phyloP scores from a whole-genome alignment of 2,113 vertebrate species.

The Antennarius striatus region DNA sequence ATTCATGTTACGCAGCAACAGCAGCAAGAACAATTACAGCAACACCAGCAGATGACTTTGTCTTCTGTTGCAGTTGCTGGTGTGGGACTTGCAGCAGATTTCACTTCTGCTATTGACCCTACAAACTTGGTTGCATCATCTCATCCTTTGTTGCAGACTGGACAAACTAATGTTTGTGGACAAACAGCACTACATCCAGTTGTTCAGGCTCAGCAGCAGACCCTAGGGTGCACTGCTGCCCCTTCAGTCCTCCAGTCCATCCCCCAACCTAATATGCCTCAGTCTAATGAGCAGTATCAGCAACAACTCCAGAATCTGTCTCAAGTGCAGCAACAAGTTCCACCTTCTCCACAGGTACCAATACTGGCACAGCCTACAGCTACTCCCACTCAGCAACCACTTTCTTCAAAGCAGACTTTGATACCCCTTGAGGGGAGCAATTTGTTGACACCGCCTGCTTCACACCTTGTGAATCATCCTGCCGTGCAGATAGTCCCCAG shows the following conservation, averaged over 20 bases:
- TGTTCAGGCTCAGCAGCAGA: constrained; percentile 56
- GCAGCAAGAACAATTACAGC: constrained; percentile 52
- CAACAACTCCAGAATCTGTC: constrained; percentile 63
- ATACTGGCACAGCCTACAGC: constrained; percentile 50
- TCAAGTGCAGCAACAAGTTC: constrained; percentile 49
- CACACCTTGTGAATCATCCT: constrained; percentile 47
- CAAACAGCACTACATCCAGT: constrained; percentile 53
- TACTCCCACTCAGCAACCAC: constrained; percentile 47
- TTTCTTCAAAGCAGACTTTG: constrained; percentile 41
- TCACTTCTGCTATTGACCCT: constrained; percentile 44
- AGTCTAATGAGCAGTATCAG: constrained; percentile 63
- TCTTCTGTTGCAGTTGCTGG: constrained; percentile 56
- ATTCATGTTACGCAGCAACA: constrained; percentile 55
- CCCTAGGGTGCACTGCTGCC: constrained; percentile 35
- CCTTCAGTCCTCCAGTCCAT: constrained; percentile 58
- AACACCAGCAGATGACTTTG: constrained; percentile 65
- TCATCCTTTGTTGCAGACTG: constrained; percentile 57
- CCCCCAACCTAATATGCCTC: constrained; percentile 44
- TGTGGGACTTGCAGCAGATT: constrained; percentile 42
- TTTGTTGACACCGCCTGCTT: constrained; percentile 37
- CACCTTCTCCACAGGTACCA: constrained; percentile 47
- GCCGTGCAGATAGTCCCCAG: constrained; percentile 40
- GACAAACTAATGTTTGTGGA: constrained; percentile 43
- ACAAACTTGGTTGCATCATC: constrained; percentile 34
- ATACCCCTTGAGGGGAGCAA: constrained; percentile 58